Percentiles rank a stretch among this genome's conserved stretches.
Conservation (phyloP, 2,113 vertebrate species). For the Craseonycteris thonglongyai region DNA sequence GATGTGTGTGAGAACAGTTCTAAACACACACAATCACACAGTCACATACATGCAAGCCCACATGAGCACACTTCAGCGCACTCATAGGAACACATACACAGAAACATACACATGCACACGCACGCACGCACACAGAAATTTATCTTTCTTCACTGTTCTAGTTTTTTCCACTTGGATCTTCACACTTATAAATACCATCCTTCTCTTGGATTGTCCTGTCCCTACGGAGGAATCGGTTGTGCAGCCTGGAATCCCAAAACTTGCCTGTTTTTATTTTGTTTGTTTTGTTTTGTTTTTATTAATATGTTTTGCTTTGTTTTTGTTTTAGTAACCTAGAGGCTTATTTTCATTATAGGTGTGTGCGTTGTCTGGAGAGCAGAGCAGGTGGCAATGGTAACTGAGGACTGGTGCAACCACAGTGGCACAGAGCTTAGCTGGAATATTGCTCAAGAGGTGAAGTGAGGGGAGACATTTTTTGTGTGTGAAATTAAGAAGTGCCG, state of each 20-base stretch:
- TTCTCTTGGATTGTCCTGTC: background rate
- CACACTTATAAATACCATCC: background rate
- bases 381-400: background rate
- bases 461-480: background rate
- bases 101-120: no score
- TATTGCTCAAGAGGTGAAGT: background rate
- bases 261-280: background rate
- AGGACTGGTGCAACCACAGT: background rate
- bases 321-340: background rate
- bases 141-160: background rate
- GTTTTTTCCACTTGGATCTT: background rate
- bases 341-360: background rate
- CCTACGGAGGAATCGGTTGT: background rate
- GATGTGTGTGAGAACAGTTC: background rate
- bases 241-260: background rate
- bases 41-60: no score
- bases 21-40: background rate
- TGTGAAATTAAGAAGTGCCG: background rate
- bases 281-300: background rate
- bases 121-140: background rate
- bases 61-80: rapidly evolving
- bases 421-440: background rate
- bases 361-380: background rate
- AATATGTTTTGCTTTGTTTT: background rate
- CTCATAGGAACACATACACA: no score